Evolutionary conservation across 2,888 invertebrate genomes (phyloP), one percentile per base, ranked within the genome.

Genomic region (Drosophila yooni): DNA sequence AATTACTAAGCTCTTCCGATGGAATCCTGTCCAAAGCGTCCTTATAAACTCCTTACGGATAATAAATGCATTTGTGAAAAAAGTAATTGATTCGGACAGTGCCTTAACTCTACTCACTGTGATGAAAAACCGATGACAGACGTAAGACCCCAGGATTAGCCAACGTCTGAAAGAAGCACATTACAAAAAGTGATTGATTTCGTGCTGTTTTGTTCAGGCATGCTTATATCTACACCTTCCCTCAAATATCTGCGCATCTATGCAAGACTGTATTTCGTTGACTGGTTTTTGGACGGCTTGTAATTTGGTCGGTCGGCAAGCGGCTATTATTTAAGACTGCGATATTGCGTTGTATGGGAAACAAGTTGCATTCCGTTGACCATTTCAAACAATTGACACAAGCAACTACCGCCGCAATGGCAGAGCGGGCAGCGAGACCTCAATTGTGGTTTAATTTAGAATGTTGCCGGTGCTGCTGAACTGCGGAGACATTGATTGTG

Each of bases 351-450:
- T 74, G 71, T 69, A 83, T 79, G 77, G 74, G 79, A 92, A 92
- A 92, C 92, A 79, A 89, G 91, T 91, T 89, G 84, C 91, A 92
- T 92, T 92, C 92, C 92, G 73, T 86, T 92, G 92, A 91, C 92
- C 92, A 92, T 92, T 92, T 91, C 87, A 74, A 87, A 83, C 79
- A 83, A 86, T 84, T 80, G 76, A 68, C 87, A 82, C 74, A 78
- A 80, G 76, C 81, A 70, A 67, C 72, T 72, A 66, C 69, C 70
- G 54, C 36, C 50, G 56, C 64, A 64, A 48, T 62, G 60, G 54
- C 76, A 60, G 60, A 73, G 76, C 13, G 8, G 38, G n/a, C 29
- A 72, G 50, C 72, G 65, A 87, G 79, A 70, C 80, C 70, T 59
- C 81, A 85, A 83, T 85, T 83, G 88, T 67, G 63, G 83, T 90